phyloP scores from a whole-genome alignment of 2,113 vertebrate genomes.

The Balaeniceps rex region DNA sequence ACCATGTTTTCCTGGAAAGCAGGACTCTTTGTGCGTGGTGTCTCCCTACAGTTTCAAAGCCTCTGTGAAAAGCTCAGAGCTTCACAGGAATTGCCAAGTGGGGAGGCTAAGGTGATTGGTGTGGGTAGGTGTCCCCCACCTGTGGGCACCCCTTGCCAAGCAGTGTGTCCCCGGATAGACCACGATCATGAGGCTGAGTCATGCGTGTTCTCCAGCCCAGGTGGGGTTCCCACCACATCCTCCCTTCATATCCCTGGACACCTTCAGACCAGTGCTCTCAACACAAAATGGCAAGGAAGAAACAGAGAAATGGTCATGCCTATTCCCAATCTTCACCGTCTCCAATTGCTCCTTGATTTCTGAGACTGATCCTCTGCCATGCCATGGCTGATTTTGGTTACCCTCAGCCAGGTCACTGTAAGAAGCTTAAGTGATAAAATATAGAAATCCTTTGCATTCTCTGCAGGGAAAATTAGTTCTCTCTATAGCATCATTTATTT shows the following conservation, averaged over 20 bases:
- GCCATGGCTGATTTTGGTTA: not conserved
- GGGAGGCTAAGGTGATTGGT: not conserved
- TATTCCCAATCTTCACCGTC: not conserved
- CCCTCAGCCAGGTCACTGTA: not conserved
- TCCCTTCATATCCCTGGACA: not conserved
- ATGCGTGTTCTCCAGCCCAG: not conserved
- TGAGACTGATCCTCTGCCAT: not conserved
- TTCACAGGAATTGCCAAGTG: not conserved
- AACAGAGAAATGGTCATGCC: not conserved
- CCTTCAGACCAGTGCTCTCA: not conserved
- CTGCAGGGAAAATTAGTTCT: not conserved
- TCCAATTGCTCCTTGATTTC: rapidly evolving
- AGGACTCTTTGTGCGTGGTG: rapidly evolving
- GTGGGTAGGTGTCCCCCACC: not conserved
- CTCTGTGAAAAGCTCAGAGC: not conserved
- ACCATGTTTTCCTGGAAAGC: not conserved
- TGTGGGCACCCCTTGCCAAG: not conserved
- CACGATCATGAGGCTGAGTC: not conserved
- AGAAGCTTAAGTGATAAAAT: not conserved
- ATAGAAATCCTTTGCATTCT: not conserved
- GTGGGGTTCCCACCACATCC: not conserved
- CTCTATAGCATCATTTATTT: not conserved
- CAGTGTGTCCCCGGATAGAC: not conserved
- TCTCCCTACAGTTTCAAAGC: not conserved
- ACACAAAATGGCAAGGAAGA: not conserved